Conservation (phyloP, 2,888 invertebrate genomes). For the Eupithecia abbreviata region DNA sequence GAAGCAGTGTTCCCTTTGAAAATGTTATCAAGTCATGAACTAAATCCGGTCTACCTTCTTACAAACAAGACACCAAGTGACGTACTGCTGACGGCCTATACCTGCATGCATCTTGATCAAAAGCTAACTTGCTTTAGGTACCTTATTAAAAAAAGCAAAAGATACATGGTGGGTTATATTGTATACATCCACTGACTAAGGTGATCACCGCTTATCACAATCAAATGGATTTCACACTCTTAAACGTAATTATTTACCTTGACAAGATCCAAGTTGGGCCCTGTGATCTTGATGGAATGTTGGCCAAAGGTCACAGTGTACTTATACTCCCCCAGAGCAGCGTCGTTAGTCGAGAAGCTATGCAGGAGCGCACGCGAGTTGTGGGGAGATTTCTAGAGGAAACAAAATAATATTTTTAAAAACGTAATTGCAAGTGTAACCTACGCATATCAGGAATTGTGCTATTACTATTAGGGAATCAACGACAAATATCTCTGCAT, state of each 20-base stretch:
- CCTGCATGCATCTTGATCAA: too few relatives aligned
- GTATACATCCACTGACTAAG: neutral
- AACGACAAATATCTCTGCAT: too few relatives aligned
- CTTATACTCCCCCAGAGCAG: slow-evolving; percentile 93
- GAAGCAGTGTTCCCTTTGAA: too few relatives aligned
- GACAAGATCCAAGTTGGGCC: slow-evolving; percentile 92
- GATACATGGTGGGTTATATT: too few relatives aligned
- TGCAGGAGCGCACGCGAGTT: slow-evolving; percentile 86
- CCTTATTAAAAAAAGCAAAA: too few relatives aligned
- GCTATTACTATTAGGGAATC: too few relatives aligned
- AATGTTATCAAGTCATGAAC: too few relatives aligned
- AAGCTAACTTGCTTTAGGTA: too few relatives aligned
- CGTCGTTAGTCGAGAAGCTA: slow-evolving; percentile 92
- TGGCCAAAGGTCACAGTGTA: slow-evolving; percentile 93
- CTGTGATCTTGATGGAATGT: slow-evolving; percentile 93
- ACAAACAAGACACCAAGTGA: too few relatives aligned
- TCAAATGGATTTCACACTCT: neutral
- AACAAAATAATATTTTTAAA: neutral
- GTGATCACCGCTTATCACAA: neutral
- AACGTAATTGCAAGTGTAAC: neutral
- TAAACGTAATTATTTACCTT: slow-evolving; percentile 81
- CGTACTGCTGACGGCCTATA: too few relatives aligned
- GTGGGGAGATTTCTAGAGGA: slow-evolving; percentile 79
- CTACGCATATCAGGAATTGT: too few relatives aligned
- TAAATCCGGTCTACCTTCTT: too few relatives aligned